Conservation (phyloP, 2,888 invertebrate genomes). For the Mayetiola destructor region DNA sequence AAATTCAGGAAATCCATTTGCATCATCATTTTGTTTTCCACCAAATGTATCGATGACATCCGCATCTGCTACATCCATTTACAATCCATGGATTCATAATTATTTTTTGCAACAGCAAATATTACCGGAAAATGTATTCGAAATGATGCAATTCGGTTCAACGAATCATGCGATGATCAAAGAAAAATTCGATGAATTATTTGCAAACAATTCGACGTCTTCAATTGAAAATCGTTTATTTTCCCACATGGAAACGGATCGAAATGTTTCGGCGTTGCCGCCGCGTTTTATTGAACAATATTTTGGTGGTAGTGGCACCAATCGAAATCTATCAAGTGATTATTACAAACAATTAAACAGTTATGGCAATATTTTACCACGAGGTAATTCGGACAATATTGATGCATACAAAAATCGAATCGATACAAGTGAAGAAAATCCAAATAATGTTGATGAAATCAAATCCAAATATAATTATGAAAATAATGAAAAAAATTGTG, state of each 20-base stretch:
- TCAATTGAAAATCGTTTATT: not conserved
- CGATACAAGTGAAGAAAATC: too few relatives aligned
- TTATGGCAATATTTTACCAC: not conserved
- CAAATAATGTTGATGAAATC: not conserved
- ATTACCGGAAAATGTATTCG: not conserved
- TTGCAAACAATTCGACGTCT: not conserved
- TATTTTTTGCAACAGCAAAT: slow-evolving; percentile 6
- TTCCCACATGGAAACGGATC: too few relatives aligned
- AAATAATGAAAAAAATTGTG: not conserved
- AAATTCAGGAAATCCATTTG: not conserved
- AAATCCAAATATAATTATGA: not conserved
- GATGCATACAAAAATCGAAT: too few relatives aligned
- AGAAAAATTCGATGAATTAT: slow-evolving; percentile 1
- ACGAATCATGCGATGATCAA: not conserved
- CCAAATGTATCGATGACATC: slow-evolving; percentile 8
- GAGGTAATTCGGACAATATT: not conserved
- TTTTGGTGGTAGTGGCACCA: not conserved
- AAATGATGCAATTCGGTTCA: slow-evolving; percentile 3
- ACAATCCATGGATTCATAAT: slow-evolving; percentile 9
- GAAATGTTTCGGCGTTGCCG: not conserved
- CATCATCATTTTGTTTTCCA: too few relatives aligned
- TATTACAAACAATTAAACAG: not conserved
- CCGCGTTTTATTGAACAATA: not conserved
- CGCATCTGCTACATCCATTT: not conserved
- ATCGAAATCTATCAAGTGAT: not conserved